A percentile compares a stretch with the other conserved stretches of the same genome.
Evolutionary conservation across 2,113 vertebrate genomes (phyloP).

Genomic region (Sterna hirundo): DNA sequence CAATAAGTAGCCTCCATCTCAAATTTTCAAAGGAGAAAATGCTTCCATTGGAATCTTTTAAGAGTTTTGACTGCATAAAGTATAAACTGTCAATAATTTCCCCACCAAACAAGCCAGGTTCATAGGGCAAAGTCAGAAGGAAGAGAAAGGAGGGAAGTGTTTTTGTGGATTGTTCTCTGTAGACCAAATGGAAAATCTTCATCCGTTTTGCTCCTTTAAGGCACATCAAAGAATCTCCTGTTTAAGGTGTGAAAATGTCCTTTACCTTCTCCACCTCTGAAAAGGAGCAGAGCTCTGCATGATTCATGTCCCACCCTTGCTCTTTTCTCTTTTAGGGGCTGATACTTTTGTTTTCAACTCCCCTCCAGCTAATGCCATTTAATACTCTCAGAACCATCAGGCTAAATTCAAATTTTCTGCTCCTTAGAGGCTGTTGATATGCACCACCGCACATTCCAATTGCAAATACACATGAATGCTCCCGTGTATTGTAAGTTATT

Average conservation of each 20-base stretch:
- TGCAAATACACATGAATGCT: conserved; percentile 43
- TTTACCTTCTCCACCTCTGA: background rate
- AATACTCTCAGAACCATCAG: conserved; percentile 33
- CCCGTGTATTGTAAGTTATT: conserved; percentile 43
- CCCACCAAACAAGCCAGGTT: background rate
- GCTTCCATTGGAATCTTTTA: background rate
- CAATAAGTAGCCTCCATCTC: background rate
- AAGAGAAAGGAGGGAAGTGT: conserved; percentile 2
- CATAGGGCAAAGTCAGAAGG: background rate
- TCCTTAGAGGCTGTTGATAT: conserved; percentile 40
- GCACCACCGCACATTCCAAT: background rate
- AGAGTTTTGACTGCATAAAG: background rate
- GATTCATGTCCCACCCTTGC: background rate
- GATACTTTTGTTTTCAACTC: background rate
- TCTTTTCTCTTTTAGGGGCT: background rate
- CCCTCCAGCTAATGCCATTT: conserved; percentile 31
- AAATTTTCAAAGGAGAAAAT: background rate
- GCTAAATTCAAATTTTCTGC: conserved; percentile 45
- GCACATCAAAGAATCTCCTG: background rate
- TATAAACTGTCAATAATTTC: conserved; percentile 2
- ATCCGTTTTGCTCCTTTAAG: conserved; percentile 27
- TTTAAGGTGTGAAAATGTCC: background rate
- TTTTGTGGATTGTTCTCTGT: background rate
- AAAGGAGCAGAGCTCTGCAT: background rate
- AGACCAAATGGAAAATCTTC: background rate